Conservation (phyloP, 2,113 vertebrate genomes). For the Vicugna pacos region DNA sequence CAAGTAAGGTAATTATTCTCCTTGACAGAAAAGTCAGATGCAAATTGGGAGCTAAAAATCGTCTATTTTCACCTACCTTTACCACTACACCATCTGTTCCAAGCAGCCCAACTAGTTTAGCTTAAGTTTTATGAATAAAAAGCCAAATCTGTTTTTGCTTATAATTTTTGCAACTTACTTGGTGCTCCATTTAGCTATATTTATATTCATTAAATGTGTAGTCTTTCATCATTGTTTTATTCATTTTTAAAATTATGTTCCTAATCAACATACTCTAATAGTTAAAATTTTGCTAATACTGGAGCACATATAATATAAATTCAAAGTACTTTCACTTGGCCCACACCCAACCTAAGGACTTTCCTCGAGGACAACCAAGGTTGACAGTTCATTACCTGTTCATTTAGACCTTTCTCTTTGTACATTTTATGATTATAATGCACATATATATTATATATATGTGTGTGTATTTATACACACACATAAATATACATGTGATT, state of each 20-base stretch:
- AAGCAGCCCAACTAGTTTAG: not conserved
- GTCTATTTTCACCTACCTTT: not conserved
- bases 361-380: not conserved
- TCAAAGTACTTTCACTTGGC: not conserved
- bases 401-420: not conserved
- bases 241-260: not conserved
- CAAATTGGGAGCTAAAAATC: not conserved
- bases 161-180: not conserved
- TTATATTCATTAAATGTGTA: not conserved
- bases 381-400: not conserved
- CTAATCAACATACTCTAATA: not conserved
- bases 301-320: not conserved
- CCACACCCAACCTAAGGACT: not conserved
- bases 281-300: not conserved
- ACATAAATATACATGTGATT: not conserved
- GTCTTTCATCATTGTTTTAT: not conserved
- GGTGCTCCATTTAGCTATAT: not conserved
- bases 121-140: conserved; percentile 5
- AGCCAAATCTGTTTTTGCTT: not conserved
- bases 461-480: too few species aligned
- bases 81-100: conserved; percentile 9
- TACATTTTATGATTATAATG: not conserved
- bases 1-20: conserved; percentile 2
- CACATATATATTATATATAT: not conserved
- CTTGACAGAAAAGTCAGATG: not conserved